These are phyloP conservation scores for Noctua janthe DNA, from an alignment of 2,888 invertebrate genomes.

Conservation along the genomic window DNA sequence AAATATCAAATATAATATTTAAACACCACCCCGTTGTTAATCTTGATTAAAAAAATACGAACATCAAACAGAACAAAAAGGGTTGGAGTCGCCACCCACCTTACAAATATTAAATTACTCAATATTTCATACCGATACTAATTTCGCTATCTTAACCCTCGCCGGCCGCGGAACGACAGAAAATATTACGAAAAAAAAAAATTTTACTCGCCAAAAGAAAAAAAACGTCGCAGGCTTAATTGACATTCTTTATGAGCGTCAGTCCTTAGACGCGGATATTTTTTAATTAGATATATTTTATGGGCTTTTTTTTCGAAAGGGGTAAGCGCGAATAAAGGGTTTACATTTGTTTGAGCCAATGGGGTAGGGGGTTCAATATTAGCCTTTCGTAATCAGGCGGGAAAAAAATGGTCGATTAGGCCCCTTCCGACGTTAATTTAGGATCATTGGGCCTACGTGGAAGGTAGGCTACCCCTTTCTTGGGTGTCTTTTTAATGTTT, in stretches of 20 bases:
- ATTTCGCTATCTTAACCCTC: constrained; percentile 90
- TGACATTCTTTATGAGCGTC: constrained; percentile 91
- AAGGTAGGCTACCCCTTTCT: constrained; percentile 72
- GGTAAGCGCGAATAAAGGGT: constrained; percentile 88
- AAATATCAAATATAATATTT: constrained; percentile 62
- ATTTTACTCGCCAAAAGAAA: constrained; percentile 76
- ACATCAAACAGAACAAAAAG: constrained; percentile 70
- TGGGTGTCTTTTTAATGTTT: constrained; percentile 81
- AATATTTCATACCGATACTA: constrained; percentile 91
- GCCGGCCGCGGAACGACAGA: constrained; percentile 86
- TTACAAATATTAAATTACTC: constrained; percentile 89
- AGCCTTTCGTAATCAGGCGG: constrained; percentile 90
- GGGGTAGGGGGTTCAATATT: constrained; percentile 88
- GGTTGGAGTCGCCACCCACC: constrained; percentile 64
- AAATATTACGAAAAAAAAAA: constrained; percentile 85
- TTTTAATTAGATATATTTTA: constrained; percentile 91
- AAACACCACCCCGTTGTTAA: constrained; percentile 67
- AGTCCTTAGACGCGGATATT: constrained; percentile 90
- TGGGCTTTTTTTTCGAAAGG: constrained; percentile 89
- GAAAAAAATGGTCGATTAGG: constrained; percentile 90
- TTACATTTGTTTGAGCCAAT: constrained; percentile 89
- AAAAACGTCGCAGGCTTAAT: constrained; percentile 88
- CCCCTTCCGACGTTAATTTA: constrained; percentile 88
- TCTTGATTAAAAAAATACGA: constrained; percentile 74
- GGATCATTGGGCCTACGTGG: constrained; percentile 87